Evolutionary conservation across 2,113 vertebrate genomes (phyloP).

Genomic region (Zapornia atra): DNA sequence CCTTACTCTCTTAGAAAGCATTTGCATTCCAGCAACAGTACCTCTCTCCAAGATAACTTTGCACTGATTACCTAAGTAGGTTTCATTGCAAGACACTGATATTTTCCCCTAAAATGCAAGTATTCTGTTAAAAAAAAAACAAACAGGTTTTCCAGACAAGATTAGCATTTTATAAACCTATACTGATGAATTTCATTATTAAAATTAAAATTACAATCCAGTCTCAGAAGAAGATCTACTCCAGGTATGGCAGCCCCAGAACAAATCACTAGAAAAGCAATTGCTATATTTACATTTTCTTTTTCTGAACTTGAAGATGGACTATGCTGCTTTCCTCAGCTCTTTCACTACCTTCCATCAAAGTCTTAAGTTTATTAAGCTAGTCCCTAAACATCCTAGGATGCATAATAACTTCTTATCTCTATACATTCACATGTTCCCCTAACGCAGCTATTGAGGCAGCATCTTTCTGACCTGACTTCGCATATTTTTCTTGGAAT

Average conservation of each 20-base stretch:
- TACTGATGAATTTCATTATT: neutral
- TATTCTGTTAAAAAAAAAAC: neutral
- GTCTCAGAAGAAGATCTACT: neutral
- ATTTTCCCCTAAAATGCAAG: neutral
- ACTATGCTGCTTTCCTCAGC: neutral
- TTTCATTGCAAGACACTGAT: neutral
- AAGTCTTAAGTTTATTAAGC: neutral
- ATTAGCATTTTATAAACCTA: neutral
- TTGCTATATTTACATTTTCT: neutral
- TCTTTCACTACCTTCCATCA: neutral
- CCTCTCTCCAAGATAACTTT: neutral
- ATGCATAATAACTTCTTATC: constrained; percentile 24
- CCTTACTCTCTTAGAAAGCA: neutral
- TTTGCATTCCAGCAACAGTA: neutral
- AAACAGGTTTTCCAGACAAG: neutral
- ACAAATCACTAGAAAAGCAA: neutral
- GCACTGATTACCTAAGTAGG: neutral
- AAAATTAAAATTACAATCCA: neutral
- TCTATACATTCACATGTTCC: neutral
- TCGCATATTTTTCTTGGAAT: constrained; percentile 50
- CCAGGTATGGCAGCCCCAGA: neutral
- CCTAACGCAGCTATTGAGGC: neutral
- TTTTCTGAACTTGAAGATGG: neutral
- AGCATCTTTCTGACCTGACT: constrained; percentile 44
- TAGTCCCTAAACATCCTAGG: neutral